A percentile compares a stretch with the other conserved stretches of the same genome.
phyloP scores from a whole-genome alignment of 2,888 invertebrate species.

The Danaus chrysippus region DNA sequence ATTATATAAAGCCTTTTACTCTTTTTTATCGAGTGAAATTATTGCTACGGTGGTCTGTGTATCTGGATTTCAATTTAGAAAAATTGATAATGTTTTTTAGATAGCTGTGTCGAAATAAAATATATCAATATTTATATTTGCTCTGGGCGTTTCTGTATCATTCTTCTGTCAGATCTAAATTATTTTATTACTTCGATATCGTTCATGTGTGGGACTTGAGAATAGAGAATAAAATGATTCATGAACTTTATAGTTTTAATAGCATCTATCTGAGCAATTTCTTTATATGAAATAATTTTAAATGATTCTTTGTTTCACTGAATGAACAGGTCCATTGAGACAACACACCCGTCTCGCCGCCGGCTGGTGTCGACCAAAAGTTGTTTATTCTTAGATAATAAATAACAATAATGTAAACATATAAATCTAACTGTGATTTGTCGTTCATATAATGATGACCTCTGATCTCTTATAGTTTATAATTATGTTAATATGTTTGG shows the following conservation, averaged over 20 bases:
- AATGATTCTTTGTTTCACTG: constrained; percentile 46
- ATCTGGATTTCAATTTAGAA: constrained; percentile 69
- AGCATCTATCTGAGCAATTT: constrained; percentile 41
- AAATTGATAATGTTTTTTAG: constrained; percentile 57
- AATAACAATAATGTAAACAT: constrained; percentile 58
- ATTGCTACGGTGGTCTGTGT: constrained; percentile 73
- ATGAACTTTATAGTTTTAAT: constrained; percentile 17
- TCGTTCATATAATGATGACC: constrained; percentile 45
- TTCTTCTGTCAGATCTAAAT: constrained; percentile 29
- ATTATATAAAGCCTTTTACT: constrained; percentile 63
- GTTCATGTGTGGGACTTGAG: constrained; percentile 22
- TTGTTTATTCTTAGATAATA: constrained; percentile 42
- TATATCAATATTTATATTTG: constrained; percentile 58
- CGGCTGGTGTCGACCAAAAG: constrained; percentile 42
- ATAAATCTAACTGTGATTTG: constrained; percentile 58
- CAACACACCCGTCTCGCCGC: constrained; percentile 36
- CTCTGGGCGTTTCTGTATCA: constrained; percentile 55
- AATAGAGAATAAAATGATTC: constrained; percentile 28
- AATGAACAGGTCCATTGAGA: constrained; percentile 40
- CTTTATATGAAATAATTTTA: constrained; percentile 47
- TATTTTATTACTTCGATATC: constrained; percentile 30
- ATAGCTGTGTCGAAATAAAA: constrained; percentile 46
- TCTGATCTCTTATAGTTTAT: constrained; percentile 6
- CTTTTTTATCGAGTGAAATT: constrained; percentile 72
- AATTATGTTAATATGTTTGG: no score